Evolutionary conservation across 2,113 vertebrate genomes (phyloP).

Genomic region (Protomyctophum bolini): DNA sequence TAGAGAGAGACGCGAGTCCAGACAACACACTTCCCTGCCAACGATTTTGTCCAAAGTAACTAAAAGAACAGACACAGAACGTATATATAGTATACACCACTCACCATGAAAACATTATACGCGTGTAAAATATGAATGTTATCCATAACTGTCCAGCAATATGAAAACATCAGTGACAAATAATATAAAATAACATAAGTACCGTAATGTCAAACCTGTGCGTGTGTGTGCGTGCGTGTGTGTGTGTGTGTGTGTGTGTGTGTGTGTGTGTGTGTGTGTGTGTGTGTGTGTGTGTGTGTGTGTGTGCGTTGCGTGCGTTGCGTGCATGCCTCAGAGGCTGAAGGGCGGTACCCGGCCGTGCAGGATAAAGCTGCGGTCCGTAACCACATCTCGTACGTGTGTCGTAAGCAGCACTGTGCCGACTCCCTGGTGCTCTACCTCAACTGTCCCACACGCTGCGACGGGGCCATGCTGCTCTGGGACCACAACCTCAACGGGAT

Average conservation of each 20-base stretch:
- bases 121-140: too few relatives aligned
- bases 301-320: too few relatives aligned
- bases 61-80: too few relatives aligned
- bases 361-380: slow-evolving; percentile 78
- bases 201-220: neutral
- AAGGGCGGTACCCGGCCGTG: slow-evolving; percentile 77
- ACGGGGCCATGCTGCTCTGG: slow-evolving; percentile 84
- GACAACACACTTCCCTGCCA: too few relatives aligned
- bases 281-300: too few relatives aligned
- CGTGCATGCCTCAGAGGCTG: slow-evolving; percentile 54
- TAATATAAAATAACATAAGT: too few relatives aligned
- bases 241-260: neutral
- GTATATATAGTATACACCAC: too few relatives aligned
- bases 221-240: neutral
- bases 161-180: too few relatives aligned
- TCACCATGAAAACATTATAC: too few relatives aligned
- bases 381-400: slow-evolving; percentile 81
- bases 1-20: too few relatives aligned
- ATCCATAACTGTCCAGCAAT: too few relatives aligned
- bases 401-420: slow-evolving; percentile 82
- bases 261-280: neutral
- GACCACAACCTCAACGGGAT: slow-evolving; percentile 82
- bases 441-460: slow-evolving; percentile 81
- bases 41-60: too few relatives aligned
- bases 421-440: slow-evolving; percentile 82